Evolutionary conservation across 2,797 vertebrate genomes (phyloP).

Genomic region (Peromyscus melanophrys): DNA sequence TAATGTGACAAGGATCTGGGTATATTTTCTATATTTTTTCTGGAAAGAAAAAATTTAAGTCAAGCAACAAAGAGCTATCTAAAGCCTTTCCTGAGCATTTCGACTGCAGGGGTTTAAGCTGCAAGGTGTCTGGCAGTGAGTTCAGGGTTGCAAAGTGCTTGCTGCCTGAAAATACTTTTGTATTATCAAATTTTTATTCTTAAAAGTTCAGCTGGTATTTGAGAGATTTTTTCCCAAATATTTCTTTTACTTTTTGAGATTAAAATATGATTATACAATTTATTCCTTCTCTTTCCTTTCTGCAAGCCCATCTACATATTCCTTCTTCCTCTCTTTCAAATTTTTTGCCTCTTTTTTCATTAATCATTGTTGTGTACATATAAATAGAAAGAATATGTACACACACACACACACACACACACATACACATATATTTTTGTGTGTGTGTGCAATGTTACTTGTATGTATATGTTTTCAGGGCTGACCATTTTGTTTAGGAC

Average conservation of each 20-base stretch:
- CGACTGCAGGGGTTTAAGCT: not conserved
- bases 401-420: too few relatives aligned
- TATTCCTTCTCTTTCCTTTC: not conserved
- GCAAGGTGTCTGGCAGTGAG: not conserved
- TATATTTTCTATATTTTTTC: not conserved
- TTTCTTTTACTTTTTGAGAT: not conserved
- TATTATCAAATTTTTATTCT: not conserved
- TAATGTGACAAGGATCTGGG: not conserved
- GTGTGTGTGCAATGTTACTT: not conserved
- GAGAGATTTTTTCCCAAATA: not conserved
- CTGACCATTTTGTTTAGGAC: not conserved
- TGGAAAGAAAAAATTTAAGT: not conserved
- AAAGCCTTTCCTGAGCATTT: not conserved
- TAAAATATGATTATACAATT: not conserved
- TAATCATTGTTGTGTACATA: not conserved
- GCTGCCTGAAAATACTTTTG: not conserved
- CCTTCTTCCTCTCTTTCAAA: not conserved
- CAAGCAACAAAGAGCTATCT: not conserved
- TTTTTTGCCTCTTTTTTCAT: not conserved
- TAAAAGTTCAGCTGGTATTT: not conserved
- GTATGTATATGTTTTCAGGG: not conserved
- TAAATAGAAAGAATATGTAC: not conserved
- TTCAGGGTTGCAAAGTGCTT: not conserved
- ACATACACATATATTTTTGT: not conserved
- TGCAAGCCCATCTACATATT: not conserved